phyloP scores from a whole-genome alignment of 2,797 vertebrate species.

The Rhyacichthys aspro region DNA sequence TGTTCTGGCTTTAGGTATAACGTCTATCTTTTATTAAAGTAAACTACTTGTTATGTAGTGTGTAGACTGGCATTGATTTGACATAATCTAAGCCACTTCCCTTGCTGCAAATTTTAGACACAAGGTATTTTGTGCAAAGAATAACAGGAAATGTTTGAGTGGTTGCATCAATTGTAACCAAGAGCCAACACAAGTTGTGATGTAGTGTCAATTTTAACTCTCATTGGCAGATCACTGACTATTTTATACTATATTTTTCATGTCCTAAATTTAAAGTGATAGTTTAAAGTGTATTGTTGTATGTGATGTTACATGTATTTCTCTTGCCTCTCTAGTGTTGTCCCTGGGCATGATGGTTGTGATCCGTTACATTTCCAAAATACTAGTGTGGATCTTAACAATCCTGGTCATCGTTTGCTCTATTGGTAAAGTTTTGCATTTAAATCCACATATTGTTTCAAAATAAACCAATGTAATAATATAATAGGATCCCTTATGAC shows the following conservation, averaged over 20 bases:
- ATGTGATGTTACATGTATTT: background rate
- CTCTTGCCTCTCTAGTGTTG: constrained; percentile 80
- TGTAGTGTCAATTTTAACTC: too few species aligned
- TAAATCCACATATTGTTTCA: background rate
- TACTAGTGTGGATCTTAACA: constrained; percentile 95
- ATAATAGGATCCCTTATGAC: background rate
- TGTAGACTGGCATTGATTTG: background rate
- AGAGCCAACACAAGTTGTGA: constrained; percentile 10
- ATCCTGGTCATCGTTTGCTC: constrained; percentile 91
- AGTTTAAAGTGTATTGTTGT: background rate
- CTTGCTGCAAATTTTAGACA: constrained; percentile 23
- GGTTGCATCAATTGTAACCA: constrained; percentile 18
- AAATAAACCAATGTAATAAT: background rate
- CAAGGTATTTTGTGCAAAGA: constrained; percentile 46
- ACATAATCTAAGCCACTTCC: background rate
- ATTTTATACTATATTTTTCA: too few species aligned
- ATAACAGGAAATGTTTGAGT: constrained; percentile 68
- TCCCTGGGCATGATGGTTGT: constrained; percentile 96
- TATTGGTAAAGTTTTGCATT: constrained; percentile 79
- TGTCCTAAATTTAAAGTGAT: background rate
- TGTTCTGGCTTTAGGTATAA: constrained; percentile 92
- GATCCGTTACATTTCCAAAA: constrained; percentile 94
- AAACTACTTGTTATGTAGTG: too few species aligned
- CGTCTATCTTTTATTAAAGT: background rate
- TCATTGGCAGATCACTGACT: too few species aligned